Evolutionary conservation across 2,113 vertebrate genomes (phyloP).

Genomic region (Corythornis vintsioides): DNA sequence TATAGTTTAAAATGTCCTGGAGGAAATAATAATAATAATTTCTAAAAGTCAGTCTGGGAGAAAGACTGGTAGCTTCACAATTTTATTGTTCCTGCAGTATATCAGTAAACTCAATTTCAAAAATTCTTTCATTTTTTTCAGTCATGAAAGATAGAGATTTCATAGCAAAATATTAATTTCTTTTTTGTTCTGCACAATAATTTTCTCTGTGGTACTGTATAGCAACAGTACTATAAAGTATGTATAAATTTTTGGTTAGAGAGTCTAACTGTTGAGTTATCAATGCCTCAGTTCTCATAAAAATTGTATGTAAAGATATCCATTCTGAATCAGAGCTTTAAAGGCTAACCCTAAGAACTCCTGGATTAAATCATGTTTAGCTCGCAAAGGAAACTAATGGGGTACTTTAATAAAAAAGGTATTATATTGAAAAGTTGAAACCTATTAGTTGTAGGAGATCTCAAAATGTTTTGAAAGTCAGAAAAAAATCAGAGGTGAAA

Average conservation of each 20-base stretch:
- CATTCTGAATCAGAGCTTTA: neutral
- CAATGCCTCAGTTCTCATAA: neutral
- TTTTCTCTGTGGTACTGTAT: neutral
- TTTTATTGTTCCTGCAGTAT: neutral
- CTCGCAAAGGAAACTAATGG: neutral
- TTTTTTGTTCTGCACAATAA: neutral
- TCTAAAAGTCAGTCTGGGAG: neutral
- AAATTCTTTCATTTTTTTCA: neutral
- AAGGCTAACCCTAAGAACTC: neutral
- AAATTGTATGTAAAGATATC: neutral
- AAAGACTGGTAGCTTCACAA: neutral
- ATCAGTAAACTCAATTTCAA: neutral
- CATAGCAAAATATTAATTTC: neutral
- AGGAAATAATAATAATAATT: conserved; percentile 5
- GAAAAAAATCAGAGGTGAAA: neutral
- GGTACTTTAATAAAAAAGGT: neutral
- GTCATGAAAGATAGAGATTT: neutral
- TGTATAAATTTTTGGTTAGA: neutral
- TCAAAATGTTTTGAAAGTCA: neutral
- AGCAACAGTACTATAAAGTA: neutral
- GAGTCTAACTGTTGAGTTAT: neutral
- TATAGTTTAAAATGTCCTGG: conserved; percentile 48
- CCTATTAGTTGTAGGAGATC: neutral
- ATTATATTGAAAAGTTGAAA: neutral
- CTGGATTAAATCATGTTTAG: neutral